phyloP scores from a whole-genome alignment of 2,888 invertebrate species.

The Cantharis nigra region DNA sequence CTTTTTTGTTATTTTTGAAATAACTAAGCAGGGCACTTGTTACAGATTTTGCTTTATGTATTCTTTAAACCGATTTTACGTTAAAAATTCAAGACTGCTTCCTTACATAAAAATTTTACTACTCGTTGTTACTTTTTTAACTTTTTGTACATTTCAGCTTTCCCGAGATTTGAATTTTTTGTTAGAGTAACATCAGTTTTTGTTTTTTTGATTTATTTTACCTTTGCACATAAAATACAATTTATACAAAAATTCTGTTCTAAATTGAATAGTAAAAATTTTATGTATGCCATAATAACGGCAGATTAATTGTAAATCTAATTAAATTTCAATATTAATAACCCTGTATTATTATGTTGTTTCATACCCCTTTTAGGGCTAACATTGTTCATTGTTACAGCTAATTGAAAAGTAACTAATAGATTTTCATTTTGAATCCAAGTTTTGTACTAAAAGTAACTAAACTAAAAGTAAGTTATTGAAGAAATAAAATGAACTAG shows the following conservation, averaged over 20 bases:
- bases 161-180: not conserved
- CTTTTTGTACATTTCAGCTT: not conserved
- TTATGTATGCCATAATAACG: not conserved
- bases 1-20: not conserved
- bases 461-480: not conserved
- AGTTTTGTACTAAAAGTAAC: not conserved
- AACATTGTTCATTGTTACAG: not conserved
- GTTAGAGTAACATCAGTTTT: not conserved
- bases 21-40: not conserved
- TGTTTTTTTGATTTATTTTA: not conserved
- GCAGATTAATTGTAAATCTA: not conserved
- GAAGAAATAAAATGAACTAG: not conserved
- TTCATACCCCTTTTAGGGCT: not conserved
- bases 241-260: not conserved
- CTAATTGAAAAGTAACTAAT: not conserved
- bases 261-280: not conserved
- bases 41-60: not conserved
- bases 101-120: not conserved
- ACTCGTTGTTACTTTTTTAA: not conserved
- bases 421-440: not conserved
- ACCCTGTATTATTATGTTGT: not conserved
- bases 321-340: not conserved
- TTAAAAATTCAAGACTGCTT: not conserved
- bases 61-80: not conserved
- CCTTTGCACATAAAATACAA: not conserved